phyloP scores from a whole-genome alignment of 2,888 invertebrate genomes.

The Cephus runcator region DNA sequence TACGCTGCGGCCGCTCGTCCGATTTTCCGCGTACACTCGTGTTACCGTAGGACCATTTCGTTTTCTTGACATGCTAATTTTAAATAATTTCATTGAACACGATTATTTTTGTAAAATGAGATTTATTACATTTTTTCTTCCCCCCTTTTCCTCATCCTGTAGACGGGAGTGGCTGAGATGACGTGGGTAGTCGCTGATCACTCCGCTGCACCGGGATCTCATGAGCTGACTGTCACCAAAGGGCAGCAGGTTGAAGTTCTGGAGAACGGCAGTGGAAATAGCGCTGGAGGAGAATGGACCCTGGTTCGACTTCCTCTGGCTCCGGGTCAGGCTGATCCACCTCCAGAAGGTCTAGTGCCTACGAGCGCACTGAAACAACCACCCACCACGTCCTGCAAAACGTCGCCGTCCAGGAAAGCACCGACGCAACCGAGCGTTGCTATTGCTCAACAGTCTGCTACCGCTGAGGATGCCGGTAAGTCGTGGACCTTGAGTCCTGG shows the following conservation, averaged over 20 bases:
- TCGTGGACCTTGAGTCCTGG: slow-evolving; percentile 22
- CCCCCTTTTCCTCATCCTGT: slow-evolving; percentile 49
- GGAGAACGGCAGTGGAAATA: slow-evolving; percentile 74
- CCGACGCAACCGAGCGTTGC: slow-evolving; percentile 29
- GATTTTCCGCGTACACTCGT: background rate
- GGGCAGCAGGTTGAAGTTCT: slow-evolving; percentile 95
- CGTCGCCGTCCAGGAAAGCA: slow-evolving; percentile 69
- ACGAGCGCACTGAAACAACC: slow-evolving; percentile 81
- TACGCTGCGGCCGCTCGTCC: background rate
- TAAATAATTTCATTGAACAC: background rate
- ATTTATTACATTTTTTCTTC: background rate
- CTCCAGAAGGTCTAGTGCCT: slow-evolving; percentile 85
- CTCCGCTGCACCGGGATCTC: slow-evolving; percentile 76
- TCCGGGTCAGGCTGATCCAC: slow-evolving; percentile 68
- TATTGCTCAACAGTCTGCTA: slow-evolving; percentile 48
- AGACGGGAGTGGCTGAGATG: slow-evolving; percentile 86
- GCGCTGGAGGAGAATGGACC: slow-evolving; percentile 60
- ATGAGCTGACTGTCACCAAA: slow-evolving; percentile 86
- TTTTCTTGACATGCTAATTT: background rate
- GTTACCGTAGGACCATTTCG: background rate
- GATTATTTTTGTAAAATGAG: background rate
- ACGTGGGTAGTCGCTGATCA: slow-evolving; percentile 93
- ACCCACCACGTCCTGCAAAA: slow-evolving; percentile 70
- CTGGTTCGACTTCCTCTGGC: slow-evolving; percentile 67
- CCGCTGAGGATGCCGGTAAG: slow-evolving; percentile 64